Conservation (phyloP, 35 echinoderm and acorn worm species). For the Chiridota heheva region DNA sequence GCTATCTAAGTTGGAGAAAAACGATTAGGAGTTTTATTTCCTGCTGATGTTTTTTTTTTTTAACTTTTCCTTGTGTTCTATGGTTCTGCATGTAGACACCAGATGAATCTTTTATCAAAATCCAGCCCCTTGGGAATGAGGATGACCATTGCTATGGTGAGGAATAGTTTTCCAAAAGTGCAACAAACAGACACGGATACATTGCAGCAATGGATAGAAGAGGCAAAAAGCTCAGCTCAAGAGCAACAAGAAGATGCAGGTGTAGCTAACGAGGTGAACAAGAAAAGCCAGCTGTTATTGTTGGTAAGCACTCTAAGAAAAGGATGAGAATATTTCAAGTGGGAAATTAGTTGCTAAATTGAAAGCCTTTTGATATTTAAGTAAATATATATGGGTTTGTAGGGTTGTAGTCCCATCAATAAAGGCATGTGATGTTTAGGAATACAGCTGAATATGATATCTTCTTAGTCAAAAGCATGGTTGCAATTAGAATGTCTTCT, state of each 20-base stretch:
- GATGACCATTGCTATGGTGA: slow-evolving; percentile 17
- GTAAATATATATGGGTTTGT: not conserved
- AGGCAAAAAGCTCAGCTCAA: not conserved
- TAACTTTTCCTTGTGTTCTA: too few relatives aligned
- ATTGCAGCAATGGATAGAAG: slow-evolving; percentile 20
- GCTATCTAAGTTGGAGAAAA: too few relatives aligned
- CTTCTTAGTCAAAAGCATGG: too few relatives aligned
- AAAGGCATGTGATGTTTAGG: too few relatives aligned
- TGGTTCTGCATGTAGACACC: too few relatives aligned
- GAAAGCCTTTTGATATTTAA: not conserved
- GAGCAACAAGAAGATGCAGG: not conserved
- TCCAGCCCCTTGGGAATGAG: slow-evolving; percentile 1
- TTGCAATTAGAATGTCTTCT: too few relatives aligned
- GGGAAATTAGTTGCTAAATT: not conserved
- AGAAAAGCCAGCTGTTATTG: slow-evolving; percentile 27
- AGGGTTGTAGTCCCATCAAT: too few relatives aligned
- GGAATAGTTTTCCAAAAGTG: slow-evolving; percentile 35
- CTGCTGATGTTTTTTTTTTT: too few relatives aligned
- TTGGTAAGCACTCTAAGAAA: too few relatives aligned
- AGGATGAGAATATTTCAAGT: not conserved
- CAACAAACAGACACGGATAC: slow-evolving; percentile 25
- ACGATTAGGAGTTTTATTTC: too few relatives aligned
- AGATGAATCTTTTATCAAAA: too few relatives aligned
- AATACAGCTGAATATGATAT: too few relatives aligned
- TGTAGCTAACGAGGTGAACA: not conserved